phyloP scores from a whole-genome alignment of 53 echinoderm and acorn worm genomes.

The Astropecten irregularis region DNA sequence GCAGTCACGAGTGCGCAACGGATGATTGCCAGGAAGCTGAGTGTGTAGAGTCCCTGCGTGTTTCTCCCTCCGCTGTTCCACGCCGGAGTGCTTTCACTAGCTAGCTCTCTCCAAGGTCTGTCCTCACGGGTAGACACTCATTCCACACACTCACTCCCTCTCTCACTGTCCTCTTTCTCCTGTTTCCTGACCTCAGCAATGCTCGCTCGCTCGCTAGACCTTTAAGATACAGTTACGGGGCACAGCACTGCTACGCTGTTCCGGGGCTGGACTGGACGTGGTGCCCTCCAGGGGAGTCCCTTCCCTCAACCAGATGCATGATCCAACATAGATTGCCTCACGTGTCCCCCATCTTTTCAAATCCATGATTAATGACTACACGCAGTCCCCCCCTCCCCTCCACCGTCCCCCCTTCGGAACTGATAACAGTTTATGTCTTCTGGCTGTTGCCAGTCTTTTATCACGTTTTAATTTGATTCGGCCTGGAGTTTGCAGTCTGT shows the following conservation, averaged over 20 bases:
- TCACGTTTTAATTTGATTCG: slow-evolving; percentile 39
- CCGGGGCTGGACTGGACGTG: too few species aligned
- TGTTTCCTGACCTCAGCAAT: too few species aligned
- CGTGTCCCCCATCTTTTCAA: neutral
- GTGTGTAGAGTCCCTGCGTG: neutral
- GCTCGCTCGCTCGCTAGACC: too few species aligned
- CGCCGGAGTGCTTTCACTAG: slow-evolving; percentile 6
- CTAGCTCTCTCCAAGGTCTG: too few species aligned
- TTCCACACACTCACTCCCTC: too few species aligned
- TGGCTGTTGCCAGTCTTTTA: slow-evolving; percentile 32
- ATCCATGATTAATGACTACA: slow-evolving; percentile 44
- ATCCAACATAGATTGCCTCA: slow-evolving; percentile 9
- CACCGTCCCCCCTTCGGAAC: too few species aligned
- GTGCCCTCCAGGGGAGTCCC: neutral
- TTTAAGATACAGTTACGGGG: slow-evolving; percentile 21
- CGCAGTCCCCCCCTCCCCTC: too few species aligned
- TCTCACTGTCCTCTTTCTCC: too few species aligned
- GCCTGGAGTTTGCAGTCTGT: neutral
- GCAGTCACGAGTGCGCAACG: neutral
- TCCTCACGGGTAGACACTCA: too few species aligned
- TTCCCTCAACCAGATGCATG: neutral
- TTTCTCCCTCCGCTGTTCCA: neutral
- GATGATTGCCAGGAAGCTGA: slow-evolving; percentile 10
- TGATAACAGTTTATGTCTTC: neutral
- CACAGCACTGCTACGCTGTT: neutral